These are phyloP conservation scores for Catalaphyllia jardinei DNA, from an alignment of 64 coral and sea anemone genomes.

Conservation along the genomic window DNA sequence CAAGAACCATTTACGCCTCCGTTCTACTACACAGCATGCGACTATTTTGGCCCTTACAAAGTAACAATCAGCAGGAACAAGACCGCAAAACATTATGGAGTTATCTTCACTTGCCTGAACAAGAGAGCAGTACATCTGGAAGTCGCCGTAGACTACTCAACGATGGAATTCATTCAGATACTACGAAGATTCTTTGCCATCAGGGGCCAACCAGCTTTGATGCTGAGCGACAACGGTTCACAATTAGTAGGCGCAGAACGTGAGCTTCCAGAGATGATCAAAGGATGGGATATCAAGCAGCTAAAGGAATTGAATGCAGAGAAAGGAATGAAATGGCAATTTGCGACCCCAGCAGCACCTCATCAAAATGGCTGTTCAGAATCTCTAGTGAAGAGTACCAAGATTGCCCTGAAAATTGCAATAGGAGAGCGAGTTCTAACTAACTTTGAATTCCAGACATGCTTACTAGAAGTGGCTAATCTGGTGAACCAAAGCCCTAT, in stretches of 20 bases:
- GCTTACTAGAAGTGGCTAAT: constrained; percentile 35
- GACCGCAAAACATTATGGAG: constrained; percentile 14
- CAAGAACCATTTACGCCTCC: constrained; percentile 13
- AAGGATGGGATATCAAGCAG: background rate
- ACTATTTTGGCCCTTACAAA: constrained; percentile 49
- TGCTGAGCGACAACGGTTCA: constrained; percentile 60
- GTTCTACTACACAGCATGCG: constrained; percentile 41
- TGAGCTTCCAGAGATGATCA: constrained; percentile 41
- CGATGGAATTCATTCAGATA: constrained; percentile 47
- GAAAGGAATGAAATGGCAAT: constrained; percentile 41
- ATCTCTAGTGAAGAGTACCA: constrained; percentile 28
- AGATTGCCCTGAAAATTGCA: no score
- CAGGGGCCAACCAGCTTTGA: constrained; percentile 15
- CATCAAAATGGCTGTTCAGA: constrained; percentile 54
- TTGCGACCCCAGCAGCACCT: constrained; percentile 51
- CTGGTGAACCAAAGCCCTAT: constrained; percentile 60
- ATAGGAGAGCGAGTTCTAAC: constrained; percentile 42
- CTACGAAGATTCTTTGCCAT: constrained; percentile 19
- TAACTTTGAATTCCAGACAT: constrained; percentile 53
- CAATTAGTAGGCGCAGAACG: constrained; percentile 47
- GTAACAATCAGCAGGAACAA: constrained; percentile 15
- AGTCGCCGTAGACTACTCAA: constrained; percentile 20
- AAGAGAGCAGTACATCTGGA: constrained; percentile 49
- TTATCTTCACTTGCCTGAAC: constrained; percentile 51
- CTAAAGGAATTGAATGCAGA: constrained; percentile 38